Percentiles rank a stretch among this genome's conserved stretches.
These are phyloP conservation scores for Dolichotis patagonum DNA, from an alignment of 2,113 vertebrate species.

Conservation along the genomic window DNA sequence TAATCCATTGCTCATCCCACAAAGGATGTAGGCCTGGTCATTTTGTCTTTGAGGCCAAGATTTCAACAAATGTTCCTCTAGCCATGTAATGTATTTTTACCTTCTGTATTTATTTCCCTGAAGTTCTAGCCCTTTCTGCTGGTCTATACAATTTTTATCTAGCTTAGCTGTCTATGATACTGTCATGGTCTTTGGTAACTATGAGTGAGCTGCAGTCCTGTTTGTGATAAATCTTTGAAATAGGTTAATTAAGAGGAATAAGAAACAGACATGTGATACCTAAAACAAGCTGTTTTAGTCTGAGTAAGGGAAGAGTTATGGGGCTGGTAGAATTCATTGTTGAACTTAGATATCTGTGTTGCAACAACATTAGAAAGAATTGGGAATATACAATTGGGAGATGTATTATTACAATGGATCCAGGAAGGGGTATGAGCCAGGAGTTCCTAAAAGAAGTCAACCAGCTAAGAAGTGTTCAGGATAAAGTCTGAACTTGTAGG, in stretches of 20 bases:
- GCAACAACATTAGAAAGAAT: not conserved
- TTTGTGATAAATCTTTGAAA: not conserved
- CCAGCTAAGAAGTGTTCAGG: not conserved
- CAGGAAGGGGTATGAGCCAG: not conserved
- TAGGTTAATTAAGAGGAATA: not conserved
- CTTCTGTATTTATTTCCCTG: too few species aligned
- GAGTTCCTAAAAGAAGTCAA: not conserved
- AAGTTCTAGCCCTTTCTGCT: too few species aligned
- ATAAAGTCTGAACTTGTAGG: not conserved
- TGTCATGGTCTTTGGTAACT: not conserved
- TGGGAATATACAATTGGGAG: not conserved
- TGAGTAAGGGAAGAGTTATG: not conserved
- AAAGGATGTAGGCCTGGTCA: not conserved
- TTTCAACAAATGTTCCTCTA: too few species aligned
- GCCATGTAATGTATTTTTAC: too few species aligned
- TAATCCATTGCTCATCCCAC: not conserved
- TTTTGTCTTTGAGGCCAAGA: not conserved
- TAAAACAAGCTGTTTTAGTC: not conserved
- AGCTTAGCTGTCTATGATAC: too few species aligned
- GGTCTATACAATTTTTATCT: too few species aligned
- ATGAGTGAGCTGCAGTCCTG: not conserved
- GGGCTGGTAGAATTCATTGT: not conserved
- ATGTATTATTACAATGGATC: not conserved
- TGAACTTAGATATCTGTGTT: not conserved
- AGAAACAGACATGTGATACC: not conserved